Conservation (phyloP, 1,140 invertebrate species). For the Spodoptera frugiperda region DNA sequence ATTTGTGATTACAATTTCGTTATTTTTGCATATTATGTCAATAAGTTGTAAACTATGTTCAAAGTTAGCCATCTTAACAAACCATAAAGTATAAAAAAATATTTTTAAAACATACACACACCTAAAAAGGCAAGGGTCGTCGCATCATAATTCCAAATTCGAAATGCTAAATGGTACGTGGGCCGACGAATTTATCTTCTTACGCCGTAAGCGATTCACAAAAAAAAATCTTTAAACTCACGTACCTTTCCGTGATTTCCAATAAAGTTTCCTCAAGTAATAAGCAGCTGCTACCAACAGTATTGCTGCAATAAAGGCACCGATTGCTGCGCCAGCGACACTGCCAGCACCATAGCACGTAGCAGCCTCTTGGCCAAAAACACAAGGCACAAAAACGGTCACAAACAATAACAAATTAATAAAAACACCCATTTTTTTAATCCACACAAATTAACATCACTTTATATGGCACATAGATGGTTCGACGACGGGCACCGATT, state of each 20-base stretch:
- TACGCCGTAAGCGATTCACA: constrained; percentile 39
- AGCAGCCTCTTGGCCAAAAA: constrained; percentile 79
- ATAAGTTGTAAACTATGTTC: neutral
- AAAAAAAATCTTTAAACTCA: constrained; percentile 47
- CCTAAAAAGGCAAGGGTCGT: constrained; percentile 49
- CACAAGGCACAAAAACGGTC: constrained; percentile 77
- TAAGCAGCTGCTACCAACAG: constrained; percentile 75
- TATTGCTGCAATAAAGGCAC: constrained; percentile 80
- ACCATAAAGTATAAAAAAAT: constrained; percentile 5
- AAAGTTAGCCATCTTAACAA: neutral
- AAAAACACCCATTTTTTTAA: constrained; percentile 64
- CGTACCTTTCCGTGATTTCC: constrained; percentile 84
- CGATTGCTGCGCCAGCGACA: constrained; percentile 81
- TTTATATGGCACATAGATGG: constrained; percentile 80
- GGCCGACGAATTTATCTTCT: constrained; percentile 15
- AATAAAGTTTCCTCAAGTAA: constrained; percentile 82
- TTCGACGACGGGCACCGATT: constrained; percentile 62
- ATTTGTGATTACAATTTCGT: constrained; percentile 8
- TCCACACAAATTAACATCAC: constrained; percentile 76
- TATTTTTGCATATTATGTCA: constrained; percentile 6
- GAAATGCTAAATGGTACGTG: constrained; percentile 47
- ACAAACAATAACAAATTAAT: constrained; percentile 72
- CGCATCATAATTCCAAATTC: constrained; percentile 46
- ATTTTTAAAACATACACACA: constrained; percentile 4
- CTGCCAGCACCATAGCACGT: constrained; percentile 83